Evolutionary conservation across 2,888 invertebrate species (phyloP).

Genomic region (Dioctria rufipes): DNA sequence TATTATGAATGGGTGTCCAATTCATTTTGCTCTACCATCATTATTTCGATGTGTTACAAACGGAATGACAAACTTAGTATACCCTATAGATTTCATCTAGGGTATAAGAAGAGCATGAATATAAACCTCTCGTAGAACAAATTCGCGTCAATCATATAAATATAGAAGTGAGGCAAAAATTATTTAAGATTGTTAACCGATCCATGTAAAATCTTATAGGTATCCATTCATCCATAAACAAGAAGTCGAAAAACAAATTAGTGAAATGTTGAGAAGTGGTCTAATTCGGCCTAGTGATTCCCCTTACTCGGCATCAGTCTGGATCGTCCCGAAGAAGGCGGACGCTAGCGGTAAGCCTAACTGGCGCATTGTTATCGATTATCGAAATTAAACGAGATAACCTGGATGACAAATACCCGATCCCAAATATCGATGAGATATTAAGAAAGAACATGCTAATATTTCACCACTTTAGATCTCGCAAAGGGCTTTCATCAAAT

Average conservation of each 20-base stretch:
- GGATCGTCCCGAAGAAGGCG: slow-evolving; percentile 59
- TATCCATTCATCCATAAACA: no score
- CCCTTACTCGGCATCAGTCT: slow-evolving; percentile 54
- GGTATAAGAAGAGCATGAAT: no score
- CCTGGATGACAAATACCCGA: slow-evolving; percentile 57
- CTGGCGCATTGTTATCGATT: slow-evolving; percentile 59
- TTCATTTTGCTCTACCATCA: no score
- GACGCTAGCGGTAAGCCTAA: slow-evolving; percentile 57
- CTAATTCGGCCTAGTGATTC: background rate
- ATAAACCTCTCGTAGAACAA: no score
- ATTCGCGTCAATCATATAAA: no score
- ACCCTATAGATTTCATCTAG: no score
- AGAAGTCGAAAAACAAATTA: background rate
- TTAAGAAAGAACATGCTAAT: slow-evolving; percentile 55
- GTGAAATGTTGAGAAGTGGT: background rate
- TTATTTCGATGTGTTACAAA: no score
- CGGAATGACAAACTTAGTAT: no score
- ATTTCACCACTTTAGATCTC: slow-evolving; percentile 57
- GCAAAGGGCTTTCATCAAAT: slow-evolving; percentile 59
- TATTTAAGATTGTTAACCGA: no score
- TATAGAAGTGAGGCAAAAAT: no score
- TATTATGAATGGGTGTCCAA: no score
- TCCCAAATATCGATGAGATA: slow-evolving; percentile 57
- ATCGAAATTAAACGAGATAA: slow-evolving; percentile 58
- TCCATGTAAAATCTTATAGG: no score